These are phyloP conservation scores for Xerus inauris DNA, from an alignment of 2,113 vertebrate genomes.

Conservation along the genomic window DNA sequence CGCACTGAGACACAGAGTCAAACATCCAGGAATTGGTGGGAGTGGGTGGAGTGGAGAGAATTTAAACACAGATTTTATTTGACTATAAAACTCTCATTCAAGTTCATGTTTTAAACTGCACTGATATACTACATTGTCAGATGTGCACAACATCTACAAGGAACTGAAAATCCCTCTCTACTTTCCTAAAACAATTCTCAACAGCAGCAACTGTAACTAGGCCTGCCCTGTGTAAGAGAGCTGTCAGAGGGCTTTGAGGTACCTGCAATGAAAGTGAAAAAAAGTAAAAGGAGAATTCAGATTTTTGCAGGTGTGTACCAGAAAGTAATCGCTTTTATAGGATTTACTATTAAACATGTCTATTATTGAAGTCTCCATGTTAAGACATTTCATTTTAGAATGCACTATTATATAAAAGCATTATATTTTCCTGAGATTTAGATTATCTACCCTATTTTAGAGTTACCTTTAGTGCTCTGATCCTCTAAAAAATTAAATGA, in stretches of 20 bases:
- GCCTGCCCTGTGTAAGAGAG: not conserved
- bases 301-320: not conserved
- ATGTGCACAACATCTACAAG: not conserved
- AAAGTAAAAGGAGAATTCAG: not conserved
- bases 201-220: not conserved
- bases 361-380: not conserved
- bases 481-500: not conserved
- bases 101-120: not conserved
- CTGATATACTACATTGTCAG: not conserved
- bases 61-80: not conserved
- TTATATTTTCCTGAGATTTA: conserved; percentile 39
- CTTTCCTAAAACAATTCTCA: not conserved
- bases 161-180: not conserved
- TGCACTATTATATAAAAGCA: not conserved
- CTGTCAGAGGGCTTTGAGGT: not conserved
- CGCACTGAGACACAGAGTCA: not conserved
- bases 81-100: not conserved
- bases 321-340: not conserved
- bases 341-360: too few relatives aligned
- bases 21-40: not conserved
- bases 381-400: not conserved
- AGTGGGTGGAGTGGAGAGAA: not conserved
- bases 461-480: not conserved
- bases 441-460: not conserved
- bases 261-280: not conserved